Conservation (phyloP, 2,888 invertebrate species). For the Philereme vetulata region DNA sequence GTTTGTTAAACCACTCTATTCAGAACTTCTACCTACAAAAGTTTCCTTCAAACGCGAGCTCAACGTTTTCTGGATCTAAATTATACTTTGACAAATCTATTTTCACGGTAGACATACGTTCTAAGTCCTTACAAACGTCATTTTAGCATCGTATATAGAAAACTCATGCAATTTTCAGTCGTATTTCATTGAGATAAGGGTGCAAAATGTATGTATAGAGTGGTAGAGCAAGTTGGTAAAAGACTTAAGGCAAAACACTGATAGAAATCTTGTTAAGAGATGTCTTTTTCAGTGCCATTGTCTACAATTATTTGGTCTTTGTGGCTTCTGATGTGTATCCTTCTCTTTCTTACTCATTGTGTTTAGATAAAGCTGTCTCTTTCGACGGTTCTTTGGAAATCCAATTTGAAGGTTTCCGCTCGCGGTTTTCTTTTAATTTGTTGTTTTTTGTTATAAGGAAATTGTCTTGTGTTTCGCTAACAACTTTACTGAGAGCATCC, state of each 20-base stretch:
- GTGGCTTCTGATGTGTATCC: slow-evolving; percentile 55
- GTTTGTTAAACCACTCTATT: slow-evolving; percentile 24
- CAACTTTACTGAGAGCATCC: not conserved
- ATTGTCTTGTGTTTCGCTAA: slow-evolving; percentile 26
- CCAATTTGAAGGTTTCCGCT: slow-evolving; percentile 73
- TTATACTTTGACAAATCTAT: slow-evolving; percentile 79
- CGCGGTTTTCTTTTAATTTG: slow-evolving; percentile 55
- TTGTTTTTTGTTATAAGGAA: slow-evolving; percentile 41
- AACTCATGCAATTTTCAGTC: slow-evolving; percentile 30
- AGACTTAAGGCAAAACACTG: slow-evolving; percentile 75
- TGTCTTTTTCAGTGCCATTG: slow-evolving; percentile 82
- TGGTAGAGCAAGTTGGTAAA: slow-evolving; percentile 43
- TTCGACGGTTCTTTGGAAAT: slow-evolving; percentile 60
- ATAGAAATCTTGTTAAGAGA: slow-evolving; percentile 82
- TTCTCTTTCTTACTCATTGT: slow-evolving; percentile 50
- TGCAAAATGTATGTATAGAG: not conserved
- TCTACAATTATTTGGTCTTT: slow-evolving; percentile 81
- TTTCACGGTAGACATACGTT: slow-evolving; percentile 76
- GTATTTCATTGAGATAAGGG: slow-evolving; percentile 24
- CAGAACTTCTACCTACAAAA: slow-evolving; percentile 11
- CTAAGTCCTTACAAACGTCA: slow-evolving; percentile 66
- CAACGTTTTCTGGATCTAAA: slow-evolving; percentile 55
- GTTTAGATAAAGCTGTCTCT: slow-evolving; percentile 46
- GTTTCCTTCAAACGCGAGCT: slow-evolving; percentile 30
- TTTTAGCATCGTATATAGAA: not conserved